Conservation (phyloP, 2,113 vertebrate genomes). For the Cygnus atratus region DNA sequence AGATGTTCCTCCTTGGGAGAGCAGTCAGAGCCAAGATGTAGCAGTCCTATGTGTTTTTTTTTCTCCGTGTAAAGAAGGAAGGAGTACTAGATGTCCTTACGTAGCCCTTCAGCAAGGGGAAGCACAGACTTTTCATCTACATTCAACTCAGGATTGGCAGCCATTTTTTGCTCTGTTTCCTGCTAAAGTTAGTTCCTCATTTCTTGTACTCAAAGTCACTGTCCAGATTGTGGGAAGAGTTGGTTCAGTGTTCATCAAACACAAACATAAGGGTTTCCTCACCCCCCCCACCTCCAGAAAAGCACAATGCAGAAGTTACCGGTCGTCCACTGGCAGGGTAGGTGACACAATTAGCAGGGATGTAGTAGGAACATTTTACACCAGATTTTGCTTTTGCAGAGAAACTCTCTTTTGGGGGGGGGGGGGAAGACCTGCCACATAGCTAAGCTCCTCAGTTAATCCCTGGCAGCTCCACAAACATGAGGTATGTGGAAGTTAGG, state of each 20-base stretch:
- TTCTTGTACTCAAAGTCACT: background rate
- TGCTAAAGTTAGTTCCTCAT: background rate
- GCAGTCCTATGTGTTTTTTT: background rate
- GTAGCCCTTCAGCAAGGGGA: background rate
- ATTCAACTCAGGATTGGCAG: background rate
- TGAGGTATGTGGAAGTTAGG: background rate
- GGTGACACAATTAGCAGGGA: background rate
- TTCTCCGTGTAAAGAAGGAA: background rate
- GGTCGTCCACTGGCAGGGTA: fast-evolving
- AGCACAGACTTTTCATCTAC: background rate
- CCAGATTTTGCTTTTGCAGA: background rate
- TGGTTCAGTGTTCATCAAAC: background rate
- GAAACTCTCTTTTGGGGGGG: background rate
- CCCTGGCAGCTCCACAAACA: background rate
- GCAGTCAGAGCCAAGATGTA: background rate
- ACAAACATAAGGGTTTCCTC: background rate
- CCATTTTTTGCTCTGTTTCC: background rate
- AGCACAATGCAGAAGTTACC: background rate
- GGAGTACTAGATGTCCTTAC: background rate
- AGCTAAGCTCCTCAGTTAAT: background rate
- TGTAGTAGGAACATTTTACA: background rate
- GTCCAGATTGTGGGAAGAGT: background rate
- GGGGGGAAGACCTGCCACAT: background rate
- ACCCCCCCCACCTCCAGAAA: background rate
- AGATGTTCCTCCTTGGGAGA: background rate